Percentiles rank a stretch among this genome's conserved stretches.
Conservation (phyloP, 2,888 invertebrate species). For the Melitaea athalia region DNA sequence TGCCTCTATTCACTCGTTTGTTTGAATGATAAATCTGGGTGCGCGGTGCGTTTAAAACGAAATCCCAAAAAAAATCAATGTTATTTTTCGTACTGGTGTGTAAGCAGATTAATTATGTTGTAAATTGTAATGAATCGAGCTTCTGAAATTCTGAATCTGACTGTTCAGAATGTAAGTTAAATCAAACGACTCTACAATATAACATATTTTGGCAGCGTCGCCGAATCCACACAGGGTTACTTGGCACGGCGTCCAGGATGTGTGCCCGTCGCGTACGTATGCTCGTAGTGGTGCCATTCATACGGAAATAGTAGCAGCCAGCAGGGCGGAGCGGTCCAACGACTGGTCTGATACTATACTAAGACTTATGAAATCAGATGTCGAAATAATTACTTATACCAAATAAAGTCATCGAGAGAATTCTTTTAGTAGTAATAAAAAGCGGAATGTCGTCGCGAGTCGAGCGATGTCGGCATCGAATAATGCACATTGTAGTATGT, state of each 20-base stretch:
- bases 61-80: neutral
- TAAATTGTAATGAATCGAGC: no score
- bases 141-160: neutral
- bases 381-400: neutral
- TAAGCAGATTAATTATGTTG: neutral
- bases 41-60: neutral
- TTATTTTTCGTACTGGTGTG: neutral
- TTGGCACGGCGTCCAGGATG: constrained; percentile 64
- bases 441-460: constrained; percentile 12
- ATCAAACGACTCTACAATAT: constrained; percentile 14
- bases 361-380: neutral
- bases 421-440: neutral
- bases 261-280: constrained; percentile 37
- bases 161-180: constrained; percentile 1
- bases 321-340: constrained; percentile 38
- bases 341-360: neutral
- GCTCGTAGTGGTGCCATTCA: constrained; percentile 57
- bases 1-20: neutral
- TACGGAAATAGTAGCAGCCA: constrained; percentile 61
- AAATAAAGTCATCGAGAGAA: constrained; percentile 10
- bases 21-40: neutral
- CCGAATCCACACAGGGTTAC: constrained; percentile 31
- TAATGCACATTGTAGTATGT: constrained; percentile 12
- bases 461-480: constrained; percentile 29
- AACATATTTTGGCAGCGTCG: constrained; percentile 32